phyloP scores from a whole-genome alignment of 1,140 invertebrate genomes.

The Trichogramma pretiosum region DNA sequence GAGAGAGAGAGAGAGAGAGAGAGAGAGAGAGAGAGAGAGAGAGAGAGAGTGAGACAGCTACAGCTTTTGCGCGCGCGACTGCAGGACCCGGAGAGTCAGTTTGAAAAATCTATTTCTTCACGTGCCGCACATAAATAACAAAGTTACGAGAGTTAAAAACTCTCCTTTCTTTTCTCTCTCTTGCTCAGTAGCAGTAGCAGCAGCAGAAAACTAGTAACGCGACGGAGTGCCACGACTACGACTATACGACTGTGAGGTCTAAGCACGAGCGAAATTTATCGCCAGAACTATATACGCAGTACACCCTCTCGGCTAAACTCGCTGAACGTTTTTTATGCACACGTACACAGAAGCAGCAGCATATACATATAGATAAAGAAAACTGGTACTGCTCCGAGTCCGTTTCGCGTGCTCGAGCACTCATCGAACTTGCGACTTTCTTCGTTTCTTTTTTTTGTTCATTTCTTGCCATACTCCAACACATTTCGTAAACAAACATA shows the following conservation, averaged over 20 bases:
- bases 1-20: not conserved
- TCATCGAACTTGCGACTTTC: too few species aligned
- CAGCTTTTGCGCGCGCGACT: constrained; percentile 2
- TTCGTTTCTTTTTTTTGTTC: too few species aligned
- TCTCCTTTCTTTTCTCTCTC: constrained; percentile 10
- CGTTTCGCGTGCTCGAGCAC: too few species aligned
- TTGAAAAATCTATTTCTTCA: constrained; percentile 33
- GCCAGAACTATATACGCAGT: constrained; percentile 10
- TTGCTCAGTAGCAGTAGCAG: constrained; percentile 8
- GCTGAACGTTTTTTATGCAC: too few species aligned
- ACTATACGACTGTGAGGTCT: too few species aligned
- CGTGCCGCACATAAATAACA: constrained; percentile 38
- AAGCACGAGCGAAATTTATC: constrained; percentile 14
- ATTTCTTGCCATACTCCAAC: too few species aligned
- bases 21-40: not conserved
- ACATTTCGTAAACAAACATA: constrained; percentile 11
- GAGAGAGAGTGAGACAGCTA: not conserved
- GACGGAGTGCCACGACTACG: not conserved
- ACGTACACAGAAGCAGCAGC: too few species aligned
- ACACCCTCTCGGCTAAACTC: too few species aligned
- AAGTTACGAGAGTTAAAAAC: constrained; percentile 38
- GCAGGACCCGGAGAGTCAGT: not conserved
- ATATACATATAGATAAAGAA: too few species aligned
- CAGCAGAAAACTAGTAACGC: constrained; percentile 14
- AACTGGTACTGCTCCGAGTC: too few species aligned